Percentiles rank a stretch among this genome's conserved stretches.
phyloP scores from a whole-genome alignment of 2,113 vertebrate genomes.

The Periophthalmus modestus region DNA sequence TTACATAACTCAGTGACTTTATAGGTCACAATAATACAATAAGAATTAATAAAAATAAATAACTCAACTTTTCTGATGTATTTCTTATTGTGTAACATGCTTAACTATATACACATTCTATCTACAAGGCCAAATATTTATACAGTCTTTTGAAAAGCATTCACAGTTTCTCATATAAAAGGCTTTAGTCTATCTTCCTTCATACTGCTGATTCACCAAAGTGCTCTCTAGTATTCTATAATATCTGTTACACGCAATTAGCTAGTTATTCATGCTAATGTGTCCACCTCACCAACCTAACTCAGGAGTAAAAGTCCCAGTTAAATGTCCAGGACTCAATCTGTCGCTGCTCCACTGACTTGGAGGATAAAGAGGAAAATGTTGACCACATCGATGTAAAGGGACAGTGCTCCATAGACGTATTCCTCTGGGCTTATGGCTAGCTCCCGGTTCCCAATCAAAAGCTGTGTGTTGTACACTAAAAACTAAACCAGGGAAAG shows the following conservation, averaged over 20 bases:
- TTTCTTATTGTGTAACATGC: neutral
- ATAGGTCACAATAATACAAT: neutral
- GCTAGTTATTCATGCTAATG: neutral
- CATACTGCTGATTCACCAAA: slow-evolving; percentile 18
- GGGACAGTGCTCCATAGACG: slow-evolving; percentile 87
- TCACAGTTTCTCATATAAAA: slow-evolving; percentile 4
- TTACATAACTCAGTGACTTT: slow-evolving; percentile 33
- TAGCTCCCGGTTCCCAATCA: slow-evolving; percentile 89
- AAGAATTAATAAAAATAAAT: slow-evolving; percentile 26
- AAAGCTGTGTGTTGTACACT: slow-evolving; percentile 93
- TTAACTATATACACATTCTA: neutral
- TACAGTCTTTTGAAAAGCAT: slow-evolving; percentile 6
- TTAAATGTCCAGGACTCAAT: slow-evolving; percentile 30
- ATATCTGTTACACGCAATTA: neutral
- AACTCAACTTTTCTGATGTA: slow-evolving; percentile 9
- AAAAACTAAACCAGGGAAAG: slow-evolving; percentile 80
- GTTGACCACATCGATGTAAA: slow-evolving; percentile 90
- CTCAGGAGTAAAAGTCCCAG: neutral
- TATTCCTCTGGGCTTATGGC: slow-evolving; percentile 92
- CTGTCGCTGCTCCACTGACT: slow-evolving; percentile 76
- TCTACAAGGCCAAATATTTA: slow-evolving; percentile 4
- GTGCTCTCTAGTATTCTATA: slow-evolving; percentile 36
- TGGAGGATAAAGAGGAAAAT: slow-evolving; percentile 93
- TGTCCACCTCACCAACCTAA: neutral
- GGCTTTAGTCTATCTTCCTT: neutral